These are phyloP conservation scores for Andrena haemorrhoa DNA, from an alignment of 2,888 invertebrate species.

Conservation along the genomic window DNA sequence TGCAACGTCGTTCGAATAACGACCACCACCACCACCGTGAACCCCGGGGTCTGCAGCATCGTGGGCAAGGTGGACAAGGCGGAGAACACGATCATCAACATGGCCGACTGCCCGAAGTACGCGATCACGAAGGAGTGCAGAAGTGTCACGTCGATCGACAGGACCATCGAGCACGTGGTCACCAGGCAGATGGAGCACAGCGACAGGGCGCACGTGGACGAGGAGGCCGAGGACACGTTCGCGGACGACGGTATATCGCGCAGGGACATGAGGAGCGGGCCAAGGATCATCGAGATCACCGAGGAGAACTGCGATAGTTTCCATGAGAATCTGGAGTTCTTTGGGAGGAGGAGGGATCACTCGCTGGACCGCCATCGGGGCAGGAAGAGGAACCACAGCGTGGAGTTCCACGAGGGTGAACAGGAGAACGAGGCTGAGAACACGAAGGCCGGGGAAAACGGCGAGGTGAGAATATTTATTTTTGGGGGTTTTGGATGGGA, in stretches of 20 bases:
- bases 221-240: constrained; percentile 63
- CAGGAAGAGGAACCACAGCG: constrained; percentile 29
- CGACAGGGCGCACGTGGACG: constrained; percentile 29
- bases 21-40: constrained; percentile 85
- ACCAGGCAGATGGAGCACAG: constrained; percentile 72
- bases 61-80: constrained; percentile 85
- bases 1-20: constrained; percentile 78
- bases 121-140: constrained; percentile 75
- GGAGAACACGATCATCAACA: constrained; percentile 77
- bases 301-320: constrained; percentile 83
- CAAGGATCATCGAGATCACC: constrained; percentile 80
- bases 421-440: constrained; percentile 23
- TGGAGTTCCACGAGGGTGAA: constrained; percentile 26
- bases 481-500: too few species aligned
- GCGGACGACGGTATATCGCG: constrained; percentile 66
- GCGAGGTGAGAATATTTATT: constrained; percentile 47
- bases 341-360: constrained; percentile 76
- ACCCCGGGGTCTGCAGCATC: constrained; percentile 84
- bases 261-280: constrained; percentile 66
- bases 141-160: constrained; percentile 77
- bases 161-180: constrained; percentile 80
- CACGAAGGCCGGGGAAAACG: constrained; percentile 31
- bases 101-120: constrained; percentile 78
- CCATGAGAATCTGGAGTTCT: constrained; percentile 82
- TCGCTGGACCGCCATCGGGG: constrained; percentile 59